Base-by-base conservation (phyloP, 2,797 vertebrate genomes). In the Scyliorhinus canicula region DNA sequence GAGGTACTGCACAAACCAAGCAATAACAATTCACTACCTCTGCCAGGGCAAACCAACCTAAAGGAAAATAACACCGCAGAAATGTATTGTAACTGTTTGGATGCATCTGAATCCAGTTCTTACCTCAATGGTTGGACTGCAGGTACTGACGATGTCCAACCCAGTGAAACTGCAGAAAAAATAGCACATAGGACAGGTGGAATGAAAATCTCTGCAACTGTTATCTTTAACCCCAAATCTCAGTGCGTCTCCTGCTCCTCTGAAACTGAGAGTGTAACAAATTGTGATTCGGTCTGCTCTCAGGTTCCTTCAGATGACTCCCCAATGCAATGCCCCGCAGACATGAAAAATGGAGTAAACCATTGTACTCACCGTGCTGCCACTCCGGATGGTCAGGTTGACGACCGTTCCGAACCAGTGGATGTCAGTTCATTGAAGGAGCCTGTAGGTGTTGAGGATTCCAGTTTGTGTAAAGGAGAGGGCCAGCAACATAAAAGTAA, bases 141-240 rank as follows among this genome's bases (percentile, higher is more conserved):
- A 0, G 97, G 96, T 0, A 95, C 96, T 0, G 98, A 98, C 1
- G 97, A 97, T 0, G 97, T 97, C 0, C 65, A 94, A 50, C 93
- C 67, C 47, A 94, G 93, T 69, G 98, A 98, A 96, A 98, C 97
- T 0, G 99, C 99, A 0, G 99, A 99, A 96, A 97, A 98, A 96
- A 99, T 99, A 0, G 99, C 99, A 84, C 98, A 98, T 96, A 98
- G 99, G 86, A 99, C 98, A 2, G 99, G 99, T 24, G 99, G 99
- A 95, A 99, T 99, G 99, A 99, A 99, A 97, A 97, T 99, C 95
- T 99, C 99, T 0, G 98, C 99, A 84, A 99, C 99, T 0, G 99
- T 99, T 95, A 99, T 99, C 97, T 99, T 99, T 97, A 99, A 99
- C 95, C 99, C 99, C 95, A 98, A 98, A 95, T 99, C 98, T 63